Conservation (phyloP, 1,140 invertebrate species). For the Trichogramma pretiosum region DNA sequence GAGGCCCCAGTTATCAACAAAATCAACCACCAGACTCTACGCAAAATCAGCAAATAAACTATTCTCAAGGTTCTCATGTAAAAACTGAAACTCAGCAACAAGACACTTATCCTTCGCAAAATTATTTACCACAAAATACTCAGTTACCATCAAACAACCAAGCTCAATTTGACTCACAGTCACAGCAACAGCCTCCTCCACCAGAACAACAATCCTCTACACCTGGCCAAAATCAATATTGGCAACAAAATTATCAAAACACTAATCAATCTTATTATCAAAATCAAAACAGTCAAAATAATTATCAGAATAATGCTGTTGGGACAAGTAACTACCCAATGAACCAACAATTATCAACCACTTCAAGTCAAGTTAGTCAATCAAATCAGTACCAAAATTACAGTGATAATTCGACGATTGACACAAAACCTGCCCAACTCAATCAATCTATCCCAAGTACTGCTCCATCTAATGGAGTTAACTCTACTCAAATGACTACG, state of each 20-base stretch:
- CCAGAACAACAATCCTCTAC: constrained; percentile 24
- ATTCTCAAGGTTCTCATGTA: constrained; percentile 24
- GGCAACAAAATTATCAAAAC: constrained; percentile 39
- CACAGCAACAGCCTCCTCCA: constrained; percentile 8
- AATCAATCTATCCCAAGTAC: constrained; percentile 3
- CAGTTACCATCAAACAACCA: constrained; percentile 1
- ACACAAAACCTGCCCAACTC: constrained; percentile 11
- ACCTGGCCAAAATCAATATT: constrained; percentile 35
- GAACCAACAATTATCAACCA: constrained; percentile 3
- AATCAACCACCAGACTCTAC: constrained; percentile 19
- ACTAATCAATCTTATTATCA: constrained; percentile 34
- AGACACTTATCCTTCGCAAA: constrained; percentile 22
- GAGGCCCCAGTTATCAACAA: constrained; percentile 12
- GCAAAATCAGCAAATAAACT: constrained; percentile 24
- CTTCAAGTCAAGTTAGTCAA: constrained; percentile 33
- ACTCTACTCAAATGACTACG: too few relatives aligned
- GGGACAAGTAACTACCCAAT: constrained; percentile 2
- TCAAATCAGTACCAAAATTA: constrained; percentile 35
- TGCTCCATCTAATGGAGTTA: too few relatives aligned
- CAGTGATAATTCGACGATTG: constrained; percentile 14
- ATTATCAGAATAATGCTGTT: constrained; percentile 30
- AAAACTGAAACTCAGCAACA: constrained; percentile 20
- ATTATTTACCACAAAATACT: constrained; percentile 20
- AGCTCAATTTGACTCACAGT: neutral
- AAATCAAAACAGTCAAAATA: constrained; percentile 30